phyloP scores from a whole-genome alignment of 2,888 invertebrate species.

The Hirtodrosophila duncani region DNA sequence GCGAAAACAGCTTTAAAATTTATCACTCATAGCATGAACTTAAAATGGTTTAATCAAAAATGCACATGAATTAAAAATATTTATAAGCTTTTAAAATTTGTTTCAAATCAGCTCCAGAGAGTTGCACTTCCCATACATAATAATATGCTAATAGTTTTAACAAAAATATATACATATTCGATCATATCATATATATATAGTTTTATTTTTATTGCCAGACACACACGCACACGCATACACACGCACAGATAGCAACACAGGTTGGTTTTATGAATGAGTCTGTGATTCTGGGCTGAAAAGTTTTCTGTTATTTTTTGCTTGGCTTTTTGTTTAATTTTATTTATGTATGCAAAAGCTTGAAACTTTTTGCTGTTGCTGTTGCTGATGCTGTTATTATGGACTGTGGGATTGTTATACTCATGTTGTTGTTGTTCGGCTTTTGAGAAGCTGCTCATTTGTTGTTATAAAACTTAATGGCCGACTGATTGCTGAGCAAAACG shows the following conservation, averaged over 20 bases:
- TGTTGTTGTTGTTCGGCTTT: too few species aligned
- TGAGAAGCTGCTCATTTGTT: conserved; percentile 38
- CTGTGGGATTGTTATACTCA: conserved; percentile 35
- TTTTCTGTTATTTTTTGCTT: conserved; percentile 8
- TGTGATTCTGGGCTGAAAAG: conserved; percentile 25
- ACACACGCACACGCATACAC: neutral
- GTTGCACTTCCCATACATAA: conserved; percentile 23
- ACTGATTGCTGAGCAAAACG: conserved; percentile 51
- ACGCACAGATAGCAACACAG: neutral
- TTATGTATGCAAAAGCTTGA: conserved; percentile 58
- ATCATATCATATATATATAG: conserved; percentile 9
- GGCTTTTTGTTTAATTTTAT: conserved; percentile 55
- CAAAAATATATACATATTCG: too few species aligned
- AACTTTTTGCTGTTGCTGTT: conserved; percentile 38
- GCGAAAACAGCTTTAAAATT: too few species aligned
- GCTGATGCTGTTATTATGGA: too few species aligned
- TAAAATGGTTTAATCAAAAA: too few species aligned
- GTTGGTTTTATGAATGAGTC: conserved; percentile 48
- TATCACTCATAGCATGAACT: too few species aligned
- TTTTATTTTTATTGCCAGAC: conserved; percentile 22
- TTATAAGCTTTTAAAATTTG: too few species aligned
- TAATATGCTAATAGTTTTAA: conserved; percentile 6
- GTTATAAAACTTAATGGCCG: conserved; percentile 55
- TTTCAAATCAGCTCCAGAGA: too few species aligned
- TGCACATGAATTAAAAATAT: too few species aligned